Conservation (phyloP, 2,113 vertebrate species). For the Melanostigma gelatinosum region DNA sequence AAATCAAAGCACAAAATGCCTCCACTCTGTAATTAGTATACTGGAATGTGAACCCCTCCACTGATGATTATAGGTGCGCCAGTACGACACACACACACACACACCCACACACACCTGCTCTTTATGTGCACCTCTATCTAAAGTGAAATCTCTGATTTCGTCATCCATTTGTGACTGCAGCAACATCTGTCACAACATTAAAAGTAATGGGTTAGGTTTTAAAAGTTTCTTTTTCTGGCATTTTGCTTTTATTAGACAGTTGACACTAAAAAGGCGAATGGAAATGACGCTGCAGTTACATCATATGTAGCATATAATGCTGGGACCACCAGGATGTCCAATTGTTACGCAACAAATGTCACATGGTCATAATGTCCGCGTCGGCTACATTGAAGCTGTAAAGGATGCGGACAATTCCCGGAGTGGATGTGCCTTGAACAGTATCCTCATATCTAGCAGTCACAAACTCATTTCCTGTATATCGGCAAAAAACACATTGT, state of each 20-base stretch:
- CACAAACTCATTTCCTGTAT: no score
- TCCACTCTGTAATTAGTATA: slow-evolving; percentile 71
- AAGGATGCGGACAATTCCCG: no score
- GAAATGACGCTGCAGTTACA: slow-evolving; percentile 25
- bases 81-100: slow-evolving; percentile 35
- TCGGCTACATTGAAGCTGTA: no score
- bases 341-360: neutral
- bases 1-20: slow-evolving; percentile 66
- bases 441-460: no score
- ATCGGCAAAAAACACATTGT: no score
- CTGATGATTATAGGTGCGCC: slow-evolving; percentile 69
- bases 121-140: slow-evolving; percentile 41
- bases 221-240: slow-evolving; percentile 36
- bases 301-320: slow-evolving; percentile 4
- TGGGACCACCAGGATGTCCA: slow-evolving; percentile 2
- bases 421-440: no score
- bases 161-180: slow-evolving; percentile 33
- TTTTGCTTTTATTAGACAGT: slow-evolving; percentile 44
- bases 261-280: slow-evolving; percentile 23
- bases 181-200: slow-evolving; percentile 67
- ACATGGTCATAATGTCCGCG: no score
- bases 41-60: slow-evolving; percentile 66
- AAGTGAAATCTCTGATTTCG: slow-evolving; percentile 11
- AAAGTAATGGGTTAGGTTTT: slow-evolving; percentile 50
- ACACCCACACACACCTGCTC: slow-evolving; percentile 55